Evolutionary conservation across 2,113 vertebrate species (phyloP).

Genomic region (Lophochroa leadbeateri): DNA sequence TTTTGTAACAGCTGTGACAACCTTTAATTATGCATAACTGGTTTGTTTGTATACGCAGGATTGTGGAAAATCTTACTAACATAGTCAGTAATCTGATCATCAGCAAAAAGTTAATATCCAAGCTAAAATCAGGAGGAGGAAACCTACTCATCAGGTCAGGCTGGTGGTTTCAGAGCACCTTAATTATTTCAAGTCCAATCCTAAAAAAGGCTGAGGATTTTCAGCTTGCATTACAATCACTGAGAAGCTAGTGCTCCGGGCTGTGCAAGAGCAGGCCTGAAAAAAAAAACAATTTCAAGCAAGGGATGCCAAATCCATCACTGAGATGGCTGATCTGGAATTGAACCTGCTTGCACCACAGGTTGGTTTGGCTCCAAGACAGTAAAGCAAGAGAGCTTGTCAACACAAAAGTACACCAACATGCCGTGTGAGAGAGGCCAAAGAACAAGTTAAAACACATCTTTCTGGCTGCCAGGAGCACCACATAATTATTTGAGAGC

Average conservation of each 20-base stretch:
- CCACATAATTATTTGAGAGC: neutral
- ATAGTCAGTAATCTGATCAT: neutral
- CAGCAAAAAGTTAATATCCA: neutral
- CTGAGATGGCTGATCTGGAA: neutral
- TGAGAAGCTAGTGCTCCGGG: neutral
- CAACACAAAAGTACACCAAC: slow-evolving; percentile 4
- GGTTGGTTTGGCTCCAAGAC: neutral
- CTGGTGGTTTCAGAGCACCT: neutral
- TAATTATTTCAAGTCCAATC: neutral
- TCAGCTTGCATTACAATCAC: neutral
- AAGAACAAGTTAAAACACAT: slow-evolving; percentile 50
- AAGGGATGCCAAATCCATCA: neutral
- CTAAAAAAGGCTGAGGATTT: slow-evolving; percentile 12
- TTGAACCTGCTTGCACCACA: slow-evolving; percentile 3
- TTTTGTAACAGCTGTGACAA: neutral
- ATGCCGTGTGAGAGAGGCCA: neutral
- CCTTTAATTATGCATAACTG: neutral
- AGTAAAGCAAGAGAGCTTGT: slow-evolving; percentile 12
- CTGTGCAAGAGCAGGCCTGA: neutral
- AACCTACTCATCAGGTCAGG: neutral
- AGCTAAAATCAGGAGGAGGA: neutral
- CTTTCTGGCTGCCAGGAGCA: neutral
- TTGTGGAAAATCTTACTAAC: neutral
- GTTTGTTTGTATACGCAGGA: neutral
- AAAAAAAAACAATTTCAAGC: slow-evolving; percentile 1